These are phyloP conservation scores for Narcine bancroftii DNA, from an alignment of 2,113 vertebrate genomes.

Conservation along the genomic window DNA sequence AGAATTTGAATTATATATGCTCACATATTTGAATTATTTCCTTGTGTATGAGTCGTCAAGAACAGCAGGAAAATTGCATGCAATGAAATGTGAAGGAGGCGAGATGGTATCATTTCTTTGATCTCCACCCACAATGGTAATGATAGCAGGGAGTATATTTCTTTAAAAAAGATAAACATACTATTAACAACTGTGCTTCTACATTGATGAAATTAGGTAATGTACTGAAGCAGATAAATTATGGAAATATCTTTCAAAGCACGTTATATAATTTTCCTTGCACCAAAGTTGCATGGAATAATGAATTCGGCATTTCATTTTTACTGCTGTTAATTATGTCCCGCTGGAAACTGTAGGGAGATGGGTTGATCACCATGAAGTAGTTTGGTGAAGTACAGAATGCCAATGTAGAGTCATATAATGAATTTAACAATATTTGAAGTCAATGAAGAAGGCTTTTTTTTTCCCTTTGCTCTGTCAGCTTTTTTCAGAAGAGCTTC, in stretches of 20 bases:
- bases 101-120: not conserved
- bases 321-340: not conserved
- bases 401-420: not conserved
- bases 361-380: not conserved
- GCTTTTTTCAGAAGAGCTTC: not conserved
- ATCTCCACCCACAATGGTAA: not conserved
- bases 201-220: not conserved
- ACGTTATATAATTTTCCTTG: not conserved
- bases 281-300: not conserved
- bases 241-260: not conserved
- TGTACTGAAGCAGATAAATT: constrained; percentile 1
- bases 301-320: constrained; percentile 16
- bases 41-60: not conserved
- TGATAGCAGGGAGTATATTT: too few species aligned
- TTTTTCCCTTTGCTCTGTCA: not conserved
- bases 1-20: not conserved
- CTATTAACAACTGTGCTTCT: not conserved
- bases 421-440: not conserved
- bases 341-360: not conserved
- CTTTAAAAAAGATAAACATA: not conserved
- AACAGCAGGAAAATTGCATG: not conserved
- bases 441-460: not conserved
- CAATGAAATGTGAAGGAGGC: not conserved
- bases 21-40: not conserved
- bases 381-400: not conserved